phyloP scores from a whole-genome alignment of 2,888 invertebrate genomes.

The Spodoptera exigua region DNA sequence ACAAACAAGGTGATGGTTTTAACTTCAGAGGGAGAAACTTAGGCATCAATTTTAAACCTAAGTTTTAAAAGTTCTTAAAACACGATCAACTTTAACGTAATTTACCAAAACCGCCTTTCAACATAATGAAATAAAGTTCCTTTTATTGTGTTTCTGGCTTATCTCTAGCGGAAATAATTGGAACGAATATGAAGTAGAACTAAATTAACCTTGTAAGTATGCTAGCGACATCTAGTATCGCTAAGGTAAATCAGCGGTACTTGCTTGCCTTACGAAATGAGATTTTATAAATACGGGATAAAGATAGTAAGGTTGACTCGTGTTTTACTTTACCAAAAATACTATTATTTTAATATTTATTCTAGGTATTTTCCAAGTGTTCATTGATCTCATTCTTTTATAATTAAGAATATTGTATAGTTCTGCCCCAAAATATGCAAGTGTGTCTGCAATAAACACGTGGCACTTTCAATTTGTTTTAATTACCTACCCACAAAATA shows the following conservation, averaged over 20 bases:
- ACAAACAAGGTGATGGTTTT: conserved; percentile 71
- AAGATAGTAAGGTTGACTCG: too few relatives aligned
- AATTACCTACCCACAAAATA: conserved; percentile 3
- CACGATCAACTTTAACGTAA: too few relatives aligned
- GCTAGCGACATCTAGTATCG: too few relatives aligned
- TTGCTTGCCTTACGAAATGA: too few relatives aligned
- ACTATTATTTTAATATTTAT: conserved; percentile 3
- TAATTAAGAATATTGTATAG: conserved; percentile 51
- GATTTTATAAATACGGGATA: too few relatives aligned
- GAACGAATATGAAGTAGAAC: too few relatives aligned
- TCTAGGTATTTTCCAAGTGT: conserved; percentile 68
- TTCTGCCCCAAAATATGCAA: conserved; percentile 72
- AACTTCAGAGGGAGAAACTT: conserved; percentile 75
- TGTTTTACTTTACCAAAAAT: background rate
- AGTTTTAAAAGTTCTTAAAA: conserved; percentile 68
- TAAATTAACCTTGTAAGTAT: too few relatives aligned
- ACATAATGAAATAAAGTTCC: too few relatives aligned
- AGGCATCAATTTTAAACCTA: conserved; percentile 77
- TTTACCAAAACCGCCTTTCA: too few relatives aligned
- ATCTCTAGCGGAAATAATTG: too few relatives aligned
- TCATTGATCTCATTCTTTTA: conserved; percentile 53
- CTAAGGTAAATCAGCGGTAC: too few relatives aligned
- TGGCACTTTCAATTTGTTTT: conserved; percentile 50
- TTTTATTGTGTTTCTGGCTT: too few relatives aligned
- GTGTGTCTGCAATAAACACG: conserved; percentile 74